Base-by-base conservation (phyloP, 2,113 vertebrate genomes). In the Symphodus melops region DNA sequence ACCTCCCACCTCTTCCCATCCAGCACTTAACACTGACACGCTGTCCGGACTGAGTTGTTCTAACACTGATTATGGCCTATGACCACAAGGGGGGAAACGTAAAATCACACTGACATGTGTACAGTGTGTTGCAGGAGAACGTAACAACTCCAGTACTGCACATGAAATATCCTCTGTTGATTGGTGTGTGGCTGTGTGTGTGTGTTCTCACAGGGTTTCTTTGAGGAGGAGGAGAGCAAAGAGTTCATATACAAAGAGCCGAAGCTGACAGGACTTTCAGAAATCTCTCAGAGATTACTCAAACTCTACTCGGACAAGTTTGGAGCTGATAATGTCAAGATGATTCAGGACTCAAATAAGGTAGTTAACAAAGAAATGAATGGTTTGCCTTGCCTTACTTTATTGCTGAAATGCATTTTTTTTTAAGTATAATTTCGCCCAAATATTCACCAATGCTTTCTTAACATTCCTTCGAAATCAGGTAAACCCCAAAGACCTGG, bases 261-360 rank as follows among this genome's bases (percentile, higher is more conserved):
- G 3, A 99, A 99, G 82, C 92, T 99, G 85, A 99, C 98, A 0
- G 98, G 97, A 14, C 93, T 99, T 56, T 99, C 98, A 0, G 98
- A 99, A 92, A 99, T 99, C 83, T 99, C 98, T 36, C 98, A 99
- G 81, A 94, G 98, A 72, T 88, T 99, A 75, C 95, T 99, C 68
- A 99, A 98, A 75, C 96, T 99, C 64, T 99, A 99, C 39, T 97
- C 97, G 0, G 98, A 99, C 92, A 99, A 99, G 91, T 99, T 99
- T 55, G 98, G 98, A 81, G 94, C 96, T 11, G 98, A 99, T 81
- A 99, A 98, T 0, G 98, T 99, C 83, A 99, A 99, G 88, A 99
- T 99, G 94, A 99, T 99, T 87, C 98, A 99, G 86, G 98, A 99
- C 88, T 99, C 98, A 76, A 99, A 99, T 77, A 99, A 98, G 96